Percentiles rank a stretch among this genome's conserved stretches.
Conservation (phyloP, 2,888 invertebrate genomes). For the Ptychoptera albimana region DNA sequence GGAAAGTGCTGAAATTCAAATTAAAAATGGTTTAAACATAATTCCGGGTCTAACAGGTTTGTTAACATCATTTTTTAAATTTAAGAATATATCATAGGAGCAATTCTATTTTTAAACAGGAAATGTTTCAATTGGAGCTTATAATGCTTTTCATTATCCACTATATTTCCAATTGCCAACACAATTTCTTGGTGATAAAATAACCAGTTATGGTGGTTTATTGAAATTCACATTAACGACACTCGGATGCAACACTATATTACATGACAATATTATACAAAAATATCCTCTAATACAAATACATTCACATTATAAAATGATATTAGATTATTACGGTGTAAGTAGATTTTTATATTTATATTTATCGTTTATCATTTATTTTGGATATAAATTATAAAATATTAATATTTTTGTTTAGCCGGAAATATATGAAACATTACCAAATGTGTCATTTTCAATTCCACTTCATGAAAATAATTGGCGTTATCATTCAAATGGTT, state of each 20-base stretch:
- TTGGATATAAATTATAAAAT: not conserved
- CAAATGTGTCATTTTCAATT: slow-evolving; percentile 37
- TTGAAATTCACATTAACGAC: slow-evolving; percentile 62
- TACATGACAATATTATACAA: slow-evolving; percentile 37
- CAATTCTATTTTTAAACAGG: no score
- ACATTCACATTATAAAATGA: slow-evolving; percentile 54
- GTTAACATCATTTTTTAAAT: no score
- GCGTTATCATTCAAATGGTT: slow-evolving; percentile 33
- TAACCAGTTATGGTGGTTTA: slow-evolving; percentile 81
- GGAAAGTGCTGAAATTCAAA: slow-evolving; percentile 33
- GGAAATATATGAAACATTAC: slow-evolving; percentile 29
- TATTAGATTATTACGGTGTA: slow-evolving; percentile 57
- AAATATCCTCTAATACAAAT: slow-evolving; percentile 69
- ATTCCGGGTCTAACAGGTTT: slow-evolving; percentile 37
- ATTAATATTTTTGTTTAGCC: slow-evolving; percentile 9
- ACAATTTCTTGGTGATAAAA: slow-evolving; percentile 71
- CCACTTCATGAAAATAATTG: slow-evolving; percentile 66
- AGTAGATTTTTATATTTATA: slow-evolving; percentile 9
- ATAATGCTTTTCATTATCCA: slow-evolving; percentile 24
- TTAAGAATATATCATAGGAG: slow-evolving; percentile 35
- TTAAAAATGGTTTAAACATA: slow-evolving; percentile 41
- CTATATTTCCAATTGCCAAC: slow-evolving; percentile 44
- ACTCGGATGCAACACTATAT: slow-evolving; percentile 39
- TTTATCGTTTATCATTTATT: slow-evolving; percentile 9
- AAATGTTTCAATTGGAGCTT: slow-evolving; percentile 29